A percentile compares a stretch with the other conserved stretches of the same genome.
These are phyloP conservation scores for Pseudomyrmex concolor DNA, from an alignment of 1,140 invertebrate genomes.

Conservation along the genomic window DNA sequence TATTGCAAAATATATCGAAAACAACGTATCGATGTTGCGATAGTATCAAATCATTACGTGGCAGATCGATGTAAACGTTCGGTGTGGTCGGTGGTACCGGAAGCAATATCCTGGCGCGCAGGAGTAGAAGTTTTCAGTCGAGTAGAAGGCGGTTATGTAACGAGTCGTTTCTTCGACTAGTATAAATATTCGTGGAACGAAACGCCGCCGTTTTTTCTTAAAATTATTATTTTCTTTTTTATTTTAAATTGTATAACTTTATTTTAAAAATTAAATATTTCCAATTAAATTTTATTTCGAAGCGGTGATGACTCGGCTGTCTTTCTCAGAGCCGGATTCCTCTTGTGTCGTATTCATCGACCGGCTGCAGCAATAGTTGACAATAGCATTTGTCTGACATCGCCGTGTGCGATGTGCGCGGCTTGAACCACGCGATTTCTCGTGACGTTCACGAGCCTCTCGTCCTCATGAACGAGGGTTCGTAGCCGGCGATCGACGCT, in stretches of 20 bases:
- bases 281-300: neutral
- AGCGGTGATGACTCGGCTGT: neutral
- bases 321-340: conserved; percentile 9
- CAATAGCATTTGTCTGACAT: conserved; percentile 29
- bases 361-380: conserved; percentile 18
- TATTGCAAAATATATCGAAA: conserved; percentile 10
- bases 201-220: neutral
- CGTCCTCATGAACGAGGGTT: conserved; percentile 57
- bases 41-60: conserved; percentile 56
- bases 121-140: conserved; percentile 71
- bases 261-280: neutral
- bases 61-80: conserved; percentile 57
- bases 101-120: conserved; percentile 60
- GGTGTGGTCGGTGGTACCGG: conserved; percentile 21
- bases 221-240: neutral
- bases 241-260: neutral
- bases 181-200: conserved; percentile 27
- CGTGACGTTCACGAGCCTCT: conserved; percentile 21
- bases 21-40: neutral
- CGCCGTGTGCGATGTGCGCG: neutral
- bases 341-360: conserved; percentile 43
- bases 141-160: conserved; percentile 73
- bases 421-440: conserved; percentile 30
- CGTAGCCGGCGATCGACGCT: conserved; percentile 51
- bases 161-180: conserved; percentile 50